Evolutionary conservation across 2,113 vertebrate species (phyloP), one percentile per base, ranked within the genome.

Genomic region (Heptranchias perlo): DNA sequence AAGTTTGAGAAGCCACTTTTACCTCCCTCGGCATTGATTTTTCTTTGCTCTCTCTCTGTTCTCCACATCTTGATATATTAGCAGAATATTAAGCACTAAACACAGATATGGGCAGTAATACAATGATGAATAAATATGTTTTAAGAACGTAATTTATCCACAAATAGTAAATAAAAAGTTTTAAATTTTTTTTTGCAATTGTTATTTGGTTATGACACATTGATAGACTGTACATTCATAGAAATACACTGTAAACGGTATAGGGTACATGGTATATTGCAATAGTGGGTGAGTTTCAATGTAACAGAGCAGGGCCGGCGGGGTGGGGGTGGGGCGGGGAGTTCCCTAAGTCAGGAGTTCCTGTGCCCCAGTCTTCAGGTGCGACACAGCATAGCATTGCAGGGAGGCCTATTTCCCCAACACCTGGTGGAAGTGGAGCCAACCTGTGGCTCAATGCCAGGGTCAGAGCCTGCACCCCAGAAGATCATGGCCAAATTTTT

Each of bases 11-110:
- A 92, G 54, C 0, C 52, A 92, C 54, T n/a, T 92, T 61, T 92
- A 92, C 31, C 25, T 92, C 54, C 54, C 54, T 61, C 31, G 28
- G 78, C 52, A 92, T 92, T 92, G 87, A 92, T 92, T 92, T 82
- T 92, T 58, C 87, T 92, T 58, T 92, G 87, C 87, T 16, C 49
- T 58, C 54, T 92, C 58, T 10, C 58, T 92, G 52, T 92, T n/a
- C 52, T 58, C 54, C 52, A 58, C 28, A 58, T 61, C 28, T 7
- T 92, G 87, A 92, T 92, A 61, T 61, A 58, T 35, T 92, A 6
- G 52, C 87, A 92, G 54, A 92, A 92, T 92, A 61, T 61, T 61
- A 58, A 92, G 28, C 13, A 3, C 31, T 92, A 61, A 92, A 92
- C 87, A 92, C 13, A 58, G 31, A 58, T 92, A 31, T 35, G n/a